Base-by-base conservation (phyloP, 2,888 invertebrate species). In the Minunthozetes semirufus region DNA sequence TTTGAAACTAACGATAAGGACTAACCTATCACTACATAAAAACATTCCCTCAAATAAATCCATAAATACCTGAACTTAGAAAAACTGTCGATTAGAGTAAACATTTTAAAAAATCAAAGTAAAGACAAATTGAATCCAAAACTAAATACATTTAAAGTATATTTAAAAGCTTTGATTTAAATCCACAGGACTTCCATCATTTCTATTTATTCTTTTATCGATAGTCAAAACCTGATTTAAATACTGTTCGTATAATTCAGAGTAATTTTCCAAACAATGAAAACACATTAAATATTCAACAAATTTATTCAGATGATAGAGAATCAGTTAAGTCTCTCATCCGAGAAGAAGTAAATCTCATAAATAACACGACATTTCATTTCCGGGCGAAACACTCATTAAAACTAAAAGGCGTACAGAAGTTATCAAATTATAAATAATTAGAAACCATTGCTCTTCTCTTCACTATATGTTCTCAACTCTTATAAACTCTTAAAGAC, bases 271-370 rank as follows among this genome's bases (percentile, higher is more conserved):
- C 68, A 29, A 68, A 38, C 68, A 68, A 68, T 68, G 33, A 68
- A 66, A 68, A 68, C 68, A 42, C 68, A 68, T 68, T 68, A 68
- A 68, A 46, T 68, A 68, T 68, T 68, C 42, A 68, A 11, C 22
- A 46, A 68, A 68, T 68, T 33, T 66, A 68, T 68, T 68, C 46
- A 68, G n/a, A 68, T 42, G 68, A 46, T 68, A 68, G 68, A 68
- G 68, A 68, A 68, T 68, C 42, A 68, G 68, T 68, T 68, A 68
- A 68, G 68, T 68, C 68, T 68, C 46, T 68, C 42, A 68, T 68
- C 68, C 68, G 68, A 68, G 29, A 63, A 63, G 63, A 46, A 68
- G 68, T 68, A 68, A 46, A 46, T 68, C 68, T 68, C 46, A 68
- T 68, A 68, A 68, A 68, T 15, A 17, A 33, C 61, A 63, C 33